Conservation (phyloP, 2,888 invertebrate genomes). For the Xylophagus ater region DNA sequence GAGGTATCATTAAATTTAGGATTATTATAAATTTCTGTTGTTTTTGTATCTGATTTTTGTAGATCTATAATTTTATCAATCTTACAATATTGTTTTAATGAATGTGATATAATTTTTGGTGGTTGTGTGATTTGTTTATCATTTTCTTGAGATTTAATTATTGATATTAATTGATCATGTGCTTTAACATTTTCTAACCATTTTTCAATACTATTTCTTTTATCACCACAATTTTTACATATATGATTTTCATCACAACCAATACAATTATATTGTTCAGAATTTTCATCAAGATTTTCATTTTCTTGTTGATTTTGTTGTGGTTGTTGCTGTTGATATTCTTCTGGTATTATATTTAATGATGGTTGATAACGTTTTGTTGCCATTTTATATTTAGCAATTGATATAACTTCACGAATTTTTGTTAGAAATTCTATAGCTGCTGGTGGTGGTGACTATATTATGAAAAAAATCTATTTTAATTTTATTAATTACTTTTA, state of each 20-base stretch:
- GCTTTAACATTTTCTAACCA: constrained; percentile 63
- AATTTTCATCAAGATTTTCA: constrained; percentile 39
- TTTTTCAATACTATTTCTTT: constrained; percentile 60
- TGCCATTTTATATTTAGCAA: constrained; percentile 81
- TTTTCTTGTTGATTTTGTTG: constrained; percentile 8
- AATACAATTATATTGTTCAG: constrained; percentile 24
- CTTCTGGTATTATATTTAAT: constrained; percentile 71
- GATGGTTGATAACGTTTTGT: constrained; percentile 69
- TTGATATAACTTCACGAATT: constrained; percentile 80
- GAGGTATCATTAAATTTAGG: constrained; percentile 37
- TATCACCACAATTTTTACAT: constrained; percentile 49
- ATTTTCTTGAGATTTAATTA: constrained; percentile 1
- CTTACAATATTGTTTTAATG: constrained; percentile 14
- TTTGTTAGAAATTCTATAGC: constrained; percentile 80
- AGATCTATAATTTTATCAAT: too few species aligned
- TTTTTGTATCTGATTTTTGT: constrained; percentile 26
- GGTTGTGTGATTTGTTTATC: too few species aligned
- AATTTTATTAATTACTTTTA: too few species aligned
- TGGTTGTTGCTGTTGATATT: constrained; percentile 46
- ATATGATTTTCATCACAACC: constrained; percentile 41
- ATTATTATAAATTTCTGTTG: constrained; percentile 36
- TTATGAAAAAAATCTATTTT: neutral
- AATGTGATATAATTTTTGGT: constrained; percentile 22
- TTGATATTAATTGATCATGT: constrained; percentile 21
- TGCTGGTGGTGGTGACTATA: constrained; percentile 75